Evolutionary conservation across 2,888 invertebrate species (phyloP).

Genomic region (Oxycera nigricornis): DNA sequence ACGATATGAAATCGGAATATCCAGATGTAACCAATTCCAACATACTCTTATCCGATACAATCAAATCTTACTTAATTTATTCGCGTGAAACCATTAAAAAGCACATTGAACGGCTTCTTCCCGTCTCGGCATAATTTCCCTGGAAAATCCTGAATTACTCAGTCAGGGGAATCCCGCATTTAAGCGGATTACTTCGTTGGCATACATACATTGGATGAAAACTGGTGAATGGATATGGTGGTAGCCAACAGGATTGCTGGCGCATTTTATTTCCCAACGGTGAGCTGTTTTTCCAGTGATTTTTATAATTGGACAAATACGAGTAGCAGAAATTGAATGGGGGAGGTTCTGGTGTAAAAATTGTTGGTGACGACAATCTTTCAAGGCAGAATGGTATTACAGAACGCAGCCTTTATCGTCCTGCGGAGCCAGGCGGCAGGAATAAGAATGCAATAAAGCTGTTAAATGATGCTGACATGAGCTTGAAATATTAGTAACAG

Average conservation of each 20-base stretch:
- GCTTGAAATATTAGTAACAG: conserved; percentile 33
- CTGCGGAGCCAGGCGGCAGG: background rate
- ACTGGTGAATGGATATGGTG: too few species aligned
- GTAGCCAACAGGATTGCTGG: background rate
- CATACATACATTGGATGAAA: too few species aligned
- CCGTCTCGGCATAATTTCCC: background rate
- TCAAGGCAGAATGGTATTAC: background rate
- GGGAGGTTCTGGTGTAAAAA: background rate
- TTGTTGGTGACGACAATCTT: background rate
- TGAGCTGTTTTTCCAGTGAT: background rate
- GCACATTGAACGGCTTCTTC: background rate
- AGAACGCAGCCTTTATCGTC: background rate
- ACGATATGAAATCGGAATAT: too few species aligned
- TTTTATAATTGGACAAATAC: background rate
- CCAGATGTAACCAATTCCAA: background rate
- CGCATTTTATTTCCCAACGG: conserved; percentile 2
- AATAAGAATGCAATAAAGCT: conserved; percentile 15
- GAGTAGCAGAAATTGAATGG: background rate
- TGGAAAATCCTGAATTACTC: background rate
- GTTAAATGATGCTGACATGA: conserved; percentile 39
- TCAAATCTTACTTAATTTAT: background rate
- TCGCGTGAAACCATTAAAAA: background rate
- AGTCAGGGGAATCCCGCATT: background rate
- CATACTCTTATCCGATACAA: too few species aligned
- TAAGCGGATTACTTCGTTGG: background rate